Evolutionary conservation across 2,113 vertebrate species (phyloP).

Genomic region (Channa argus): DNA sequence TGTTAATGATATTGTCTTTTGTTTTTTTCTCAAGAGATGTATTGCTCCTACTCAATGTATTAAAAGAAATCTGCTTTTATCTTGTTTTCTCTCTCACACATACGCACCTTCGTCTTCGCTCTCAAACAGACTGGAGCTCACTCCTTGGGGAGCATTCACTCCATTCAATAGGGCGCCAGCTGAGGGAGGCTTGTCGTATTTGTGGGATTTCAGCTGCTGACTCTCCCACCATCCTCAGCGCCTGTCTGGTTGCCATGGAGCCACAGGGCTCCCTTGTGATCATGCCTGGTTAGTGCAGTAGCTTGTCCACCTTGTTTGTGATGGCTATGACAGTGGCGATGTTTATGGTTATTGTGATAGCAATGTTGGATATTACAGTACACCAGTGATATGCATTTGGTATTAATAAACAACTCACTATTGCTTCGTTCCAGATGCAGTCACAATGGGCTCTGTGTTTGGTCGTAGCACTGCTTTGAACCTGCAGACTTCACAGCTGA

Average conservation of each 20-base stretch:
- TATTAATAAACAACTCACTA: not conserved
- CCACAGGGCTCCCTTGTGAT: slow-evolving; percentile 96
- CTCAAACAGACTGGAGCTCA: slow-evolving; percentile 92
- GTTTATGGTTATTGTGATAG: not conserved
- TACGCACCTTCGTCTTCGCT: not conserved
- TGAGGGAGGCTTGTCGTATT: slow-evolving; percentile 95
- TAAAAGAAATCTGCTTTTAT: slow-evolving; percentile 20
- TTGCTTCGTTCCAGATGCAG: slow-evolving; percentile 85
- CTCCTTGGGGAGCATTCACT: slow-evolving; percentile 96
- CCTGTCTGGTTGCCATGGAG: slow-evolving; percentile 98
- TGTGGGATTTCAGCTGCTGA: slow-evolving; percentile 94
- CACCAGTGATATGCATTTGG: not conserved
- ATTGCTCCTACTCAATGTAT: no score
- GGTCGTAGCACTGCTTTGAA: slow-evolving; percentile 96
- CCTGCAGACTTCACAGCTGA: slow-evolving; percentile 96
- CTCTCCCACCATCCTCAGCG: slow-evolving; percentile 95
- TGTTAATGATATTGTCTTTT: not conserved
- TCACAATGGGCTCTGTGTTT: slow-evolving; percentile 98
- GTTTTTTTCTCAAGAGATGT: no score
- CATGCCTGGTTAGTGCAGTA: slow-evolving; percentile 90
- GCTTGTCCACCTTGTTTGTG: not conserved
- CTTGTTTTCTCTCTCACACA: slow-evolving; percentile 3
- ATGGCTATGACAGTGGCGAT: not conserved
- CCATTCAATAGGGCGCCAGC: slow-evolving; percentile 94
- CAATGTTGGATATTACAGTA: not conserved